phyloP scores from a whole-genome alignment of 2,797 vertebrate species.

The Sitta carolinensis region DNA sequence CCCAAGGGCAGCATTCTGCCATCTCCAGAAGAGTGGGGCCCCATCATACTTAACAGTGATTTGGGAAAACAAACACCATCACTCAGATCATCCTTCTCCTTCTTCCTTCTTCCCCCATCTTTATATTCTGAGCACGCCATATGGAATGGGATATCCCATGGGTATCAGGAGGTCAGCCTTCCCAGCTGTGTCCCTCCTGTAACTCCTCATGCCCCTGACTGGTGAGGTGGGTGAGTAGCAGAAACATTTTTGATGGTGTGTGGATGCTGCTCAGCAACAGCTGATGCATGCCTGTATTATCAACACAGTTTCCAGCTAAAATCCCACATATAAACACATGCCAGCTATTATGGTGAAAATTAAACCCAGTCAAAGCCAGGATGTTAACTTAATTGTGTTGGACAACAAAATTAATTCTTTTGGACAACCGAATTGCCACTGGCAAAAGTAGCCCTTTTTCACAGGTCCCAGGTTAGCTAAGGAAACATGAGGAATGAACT shows the following conservation, averaged over 20 bases:
- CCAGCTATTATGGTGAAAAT: background rate
- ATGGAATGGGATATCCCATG: background rate
- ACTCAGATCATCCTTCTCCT: background rate
- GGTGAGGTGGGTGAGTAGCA: background rate
- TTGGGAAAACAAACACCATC: background rate
- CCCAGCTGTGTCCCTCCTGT: background rate
- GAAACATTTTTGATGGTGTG: background rate
- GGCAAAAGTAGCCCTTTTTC: background rate
- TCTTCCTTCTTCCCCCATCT: background rate
- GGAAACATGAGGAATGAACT: background rate
- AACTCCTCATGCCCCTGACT: background rate
- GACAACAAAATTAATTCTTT: background rate
- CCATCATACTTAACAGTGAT: background rate
- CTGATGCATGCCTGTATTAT: background rate
- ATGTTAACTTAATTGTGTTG: background rate
- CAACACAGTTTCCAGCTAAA: background rate
- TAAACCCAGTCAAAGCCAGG: background rate
- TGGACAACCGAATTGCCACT: too few relatives aligned
- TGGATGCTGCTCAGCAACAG: background rate
- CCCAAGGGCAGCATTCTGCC: background rate
- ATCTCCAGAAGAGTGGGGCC: too few relatives aligned
- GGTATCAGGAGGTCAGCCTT: background rate
- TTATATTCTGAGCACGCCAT: background rate
- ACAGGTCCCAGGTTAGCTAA: background rate
- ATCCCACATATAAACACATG: background rate